Conservation (phyloP, 2,888 invertebrate species). For the Epinotia nisella region DNA sequence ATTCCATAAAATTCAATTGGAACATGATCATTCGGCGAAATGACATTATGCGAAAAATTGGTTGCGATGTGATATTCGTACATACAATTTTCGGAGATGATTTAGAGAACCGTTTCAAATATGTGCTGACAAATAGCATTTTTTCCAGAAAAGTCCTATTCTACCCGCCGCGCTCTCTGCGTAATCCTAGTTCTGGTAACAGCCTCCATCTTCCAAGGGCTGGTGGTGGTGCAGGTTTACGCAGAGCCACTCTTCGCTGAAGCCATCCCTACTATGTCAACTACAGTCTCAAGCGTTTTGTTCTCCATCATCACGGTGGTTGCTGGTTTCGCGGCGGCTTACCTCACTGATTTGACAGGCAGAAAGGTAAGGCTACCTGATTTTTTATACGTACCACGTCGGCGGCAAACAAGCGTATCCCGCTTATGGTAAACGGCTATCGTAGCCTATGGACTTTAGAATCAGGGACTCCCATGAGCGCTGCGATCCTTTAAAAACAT, state of each 20-base stretch:
- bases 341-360: conserved; percentile 52
- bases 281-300: conserved; percentile 52
- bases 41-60: too few relatives aligned
- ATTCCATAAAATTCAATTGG: too few relatives aligned
- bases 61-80: too few relatives aligned
- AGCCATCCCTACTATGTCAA: conserved; percentile 52
- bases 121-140: neutral
- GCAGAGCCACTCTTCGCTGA: conserved; percentile 52
- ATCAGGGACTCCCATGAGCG: too few relatives aligned
- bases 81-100: too few relatives aligned
- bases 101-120: too few relatives aligned
- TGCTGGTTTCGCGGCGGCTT: conserved; percentile 50
- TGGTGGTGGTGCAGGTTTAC: conserved; percentile 54
- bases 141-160: conserved; percentile 43
- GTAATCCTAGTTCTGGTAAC: conserved; percentile 36
- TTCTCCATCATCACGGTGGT: conserved; percentile 51
- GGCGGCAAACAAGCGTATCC: too few relatives aligned
- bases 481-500: too few relatives aligned
- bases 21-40: too few relatives aligned
- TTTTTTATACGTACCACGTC: neutral
- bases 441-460: too few relatives aligned
- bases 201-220: conserved; percentile 53
- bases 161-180: conserved; percentile 42
- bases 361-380: conserved; percentile 49
- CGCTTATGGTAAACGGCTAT: too few relatives aligned